These are phyloP conservation scores for Deroplatys truncata DNA, from an alignment of 2,888 invertebrate genomes.

Conservation along the genomic window DNA sequence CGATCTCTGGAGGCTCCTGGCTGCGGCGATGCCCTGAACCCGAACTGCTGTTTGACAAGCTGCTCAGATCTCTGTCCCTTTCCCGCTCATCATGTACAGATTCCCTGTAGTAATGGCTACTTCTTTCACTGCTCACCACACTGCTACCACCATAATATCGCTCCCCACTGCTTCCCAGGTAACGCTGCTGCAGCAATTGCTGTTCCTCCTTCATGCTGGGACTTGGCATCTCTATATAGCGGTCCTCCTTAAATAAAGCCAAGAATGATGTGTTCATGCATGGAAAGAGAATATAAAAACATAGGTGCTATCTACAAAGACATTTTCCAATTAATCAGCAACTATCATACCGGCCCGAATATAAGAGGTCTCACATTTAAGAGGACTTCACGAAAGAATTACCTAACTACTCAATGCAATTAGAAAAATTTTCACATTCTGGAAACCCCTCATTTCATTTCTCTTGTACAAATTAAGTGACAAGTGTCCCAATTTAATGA, in stretches of 20 bases:
- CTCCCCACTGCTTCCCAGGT: conserved; percentile 35
- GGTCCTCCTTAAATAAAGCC: conserved; percentile 46
- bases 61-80: conserved; percentile 43
- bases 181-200: conserved; percentile 37
- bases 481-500: too few relatives aligned
- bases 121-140: not conserved
- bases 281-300: too few relatives aligned
- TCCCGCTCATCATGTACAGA: conserved; percentile 48
- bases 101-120: conserved; percentile 23
- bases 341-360: too few relatives aligned
- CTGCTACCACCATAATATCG: conserved; percentile 44
- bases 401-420: too few relatives aligned
- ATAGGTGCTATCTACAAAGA: too few relatives aligned
- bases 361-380: too few relatives aligned
- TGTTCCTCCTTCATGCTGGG: conserved; percentile 34
- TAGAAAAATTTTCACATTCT: too few relatives aligned
- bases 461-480: too few relatives aligned
- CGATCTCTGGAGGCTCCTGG: conserved; percentile 55
- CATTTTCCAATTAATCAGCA: too few relatives aligned
- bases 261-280: too few relatives aligned
- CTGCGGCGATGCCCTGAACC: conserved; percentile 51
- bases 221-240: conserved; percentile 44
- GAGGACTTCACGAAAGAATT: too few relatives aligned
- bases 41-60: conserved; percentile 48
- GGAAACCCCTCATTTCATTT: too few relatives aligned